A percentile compares a stretch with the other conserved stretches of the same genome.
Evolutionary conservation across 2,113 vertebrate genomes (phyloP).

Genomic region (Oryctolagus cuniculus): mOryCun1.1 NC_091437.1:34407001-34407500

Average conservation of each 20-base stretch:
- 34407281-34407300: not conserved
- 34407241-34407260: not conserved
- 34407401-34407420: not conserved
- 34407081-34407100: not conserved
- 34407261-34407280: not conserved
- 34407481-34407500: not conserved
- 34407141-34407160: not conserved
- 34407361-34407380: not conserved
- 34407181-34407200: not conserved
- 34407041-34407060: not conserved
- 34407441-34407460: not conserved
- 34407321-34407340: not conserved
- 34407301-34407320: not conserved
- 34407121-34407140: not conserved
- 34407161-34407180: not conserved
- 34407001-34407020: not conserved
- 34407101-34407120: not conserved
- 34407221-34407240: not conserved
- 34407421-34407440: not conserved
- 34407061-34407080: not conserved
- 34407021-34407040: conserved; percentile 5
- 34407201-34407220: not conserved
- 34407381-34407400: not conserved
- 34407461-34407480: not conserved
- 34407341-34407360: not conserved